Base-by-base conservation (phyloP, 2,888 invertebrate genomes). In the Apamea crenata region DNA sequence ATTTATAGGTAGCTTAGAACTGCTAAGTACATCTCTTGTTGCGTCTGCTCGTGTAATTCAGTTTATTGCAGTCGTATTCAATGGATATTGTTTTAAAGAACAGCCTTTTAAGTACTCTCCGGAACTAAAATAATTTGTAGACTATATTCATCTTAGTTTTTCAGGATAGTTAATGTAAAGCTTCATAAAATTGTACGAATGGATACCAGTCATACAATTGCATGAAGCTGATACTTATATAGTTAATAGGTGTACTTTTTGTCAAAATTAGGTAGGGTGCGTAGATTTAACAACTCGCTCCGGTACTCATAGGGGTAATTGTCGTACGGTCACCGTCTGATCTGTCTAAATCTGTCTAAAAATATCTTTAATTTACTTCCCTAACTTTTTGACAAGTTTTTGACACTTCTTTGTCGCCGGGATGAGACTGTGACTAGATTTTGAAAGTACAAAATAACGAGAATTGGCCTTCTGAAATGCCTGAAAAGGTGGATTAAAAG, bases 1-100 rank as follows among this genome's bases (percentile, higher is more conserved):
- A 89, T 89, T 85, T 88, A 89, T 87, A 74, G 76, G 65, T 74
- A 29, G 77, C 70, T 76, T 53, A 29, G 74, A 74, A 73, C 61
- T 36, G 16, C 77, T 77, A 77, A 85, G 29, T 81, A 65, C 75
- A 67, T 59, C 47, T 73, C 72, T 85, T 75, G 85, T 85, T 77
- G 59, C 25, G 50, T 66, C 63, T 56, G 6, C 5, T 44, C 65
- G 25, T 40, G 53, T 61, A 72, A 72, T 74, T 72, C 40, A 50
- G 65, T 78, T 75, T 66, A 66, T 72, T 56, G 44, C n/a, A 53
- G 29, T 71, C 1, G 18, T 44, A 44, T 70, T 56, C 32, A 66
- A 72, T 65, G 14, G 14, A 47, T 68, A 44, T 70, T 79, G 67
- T 59, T 68, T 32, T 56, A 14, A 50, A 50, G 12, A 44, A 36